Base-by-base conservation (phyloP, 2,888 invertebrate genomes). In the Drosophila imparisetae region DNA sequence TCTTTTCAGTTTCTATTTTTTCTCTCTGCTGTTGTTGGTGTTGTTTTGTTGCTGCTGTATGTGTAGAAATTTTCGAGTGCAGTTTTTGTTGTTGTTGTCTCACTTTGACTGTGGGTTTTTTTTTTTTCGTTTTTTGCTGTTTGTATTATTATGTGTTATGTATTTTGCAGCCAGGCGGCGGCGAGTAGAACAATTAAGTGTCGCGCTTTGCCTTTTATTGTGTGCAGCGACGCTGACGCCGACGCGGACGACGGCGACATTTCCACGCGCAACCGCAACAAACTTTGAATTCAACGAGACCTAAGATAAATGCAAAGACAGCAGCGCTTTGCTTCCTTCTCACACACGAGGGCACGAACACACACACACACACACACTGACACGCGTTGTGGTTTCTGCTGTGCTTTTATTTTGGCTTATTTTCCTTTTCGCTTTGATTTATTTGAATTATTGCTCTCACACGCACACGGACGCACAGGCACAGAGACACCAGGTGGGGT, bases 131-230 rank as follows among this genome's bases (percentile, higher is more conserved):
- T 65, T 62, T 58, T 45, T 40, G n/a, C 62, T 53, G n/a, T 53
- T 63, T 29, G 53, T 67, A 34, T 59, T 40, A 66, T 34, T 52
- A n/a, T 57, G 32, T 54, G 55, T 72, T 86, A 71, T 83, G 81
- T 80, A 86, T 83, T 88, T 89, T 89, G 91, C 89, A 92, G 90
- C 92, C 92, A 90, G 80, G 90, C 84, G 84, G 53, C 53, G 53
- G 27, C 11, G 27, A 89, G 88, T 82, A 71, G 68, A 73, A 71
- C 73, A 79, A 79, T 66, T 69, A 77, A 66, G 49, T 68, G 80
- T 67, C 84, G 79, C 80, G 72, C 77, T 38, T 81, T 75, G 78
- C 66, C 78, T 71, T 72, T 74, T 59, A 54, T 64, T 67, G 45
- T 64, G 27, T 66, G 80, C 89, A 89, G 74, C 86, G 84, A 86